phyloP scores from a whole-genome alignment of 2,113 vertebrate species.

The Carettochelys insculpta region DNA sequence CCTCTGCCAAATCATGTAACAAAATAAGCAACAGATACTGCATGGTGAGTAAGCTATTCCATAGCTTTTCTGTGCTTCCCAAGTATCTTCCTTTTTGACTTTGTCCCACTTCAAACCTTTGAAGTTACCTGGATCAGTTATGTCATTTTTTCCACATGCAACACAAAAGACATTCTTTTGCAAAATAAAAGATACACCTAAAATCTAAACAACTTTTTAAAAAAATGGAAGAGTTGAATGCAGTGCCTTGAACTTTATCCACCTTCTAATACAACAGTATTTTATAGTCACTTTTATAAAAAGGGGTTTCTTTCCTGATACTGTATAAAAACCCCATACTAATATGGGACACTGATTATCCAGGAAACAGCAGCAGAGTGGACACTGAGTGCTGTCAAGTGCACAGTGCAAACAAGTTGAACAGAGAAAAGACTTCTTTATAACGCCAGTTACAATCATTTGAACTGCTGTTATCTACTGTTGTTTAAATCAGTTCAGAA shows the following conservation, averaged over 20 bases:
- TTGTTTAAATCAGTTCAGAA: background rate
- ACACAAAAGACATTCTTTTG: background rate
- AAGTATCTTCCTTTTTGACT: fast-evolving
- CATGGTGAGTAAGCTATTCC: background rate
- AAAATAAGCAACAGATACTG: background rate
- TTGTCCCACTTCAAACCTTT: background rate
- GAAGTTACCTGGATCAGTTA: background rate
- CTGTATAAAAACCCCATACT: background rate
- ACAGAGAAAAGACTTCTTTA: background rate
- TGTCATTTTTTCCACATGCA: fast-evolving
- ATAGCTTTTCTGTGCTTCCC: fast-evolving
- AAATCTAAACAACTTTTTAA: background rate
- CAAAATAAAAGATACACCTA: background rate
- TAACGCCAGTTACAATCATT: background rate
- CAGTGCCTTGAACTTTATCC: background rate
- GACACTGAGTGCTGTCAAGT: background rate
- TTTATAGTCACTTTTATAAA: background rate
- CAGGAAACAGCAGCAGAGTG: background rate
- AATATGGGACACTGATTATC: background rate
- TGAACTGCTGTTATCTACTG: background rate
- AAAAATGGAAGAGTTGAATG: background rate
- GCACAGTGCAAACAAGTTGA: background rate
- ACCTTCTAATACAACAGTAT: background rate
- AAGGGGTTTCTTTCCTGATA: background rate
- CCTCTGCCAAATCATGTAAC: fast-evolving